A percentile compares a stretch with the other conserved stretches of the same genome.
Evolutionary conservation across 1,140 invertebrate species (phyloP).

Genomic region (Drosophila lini): DNA sequence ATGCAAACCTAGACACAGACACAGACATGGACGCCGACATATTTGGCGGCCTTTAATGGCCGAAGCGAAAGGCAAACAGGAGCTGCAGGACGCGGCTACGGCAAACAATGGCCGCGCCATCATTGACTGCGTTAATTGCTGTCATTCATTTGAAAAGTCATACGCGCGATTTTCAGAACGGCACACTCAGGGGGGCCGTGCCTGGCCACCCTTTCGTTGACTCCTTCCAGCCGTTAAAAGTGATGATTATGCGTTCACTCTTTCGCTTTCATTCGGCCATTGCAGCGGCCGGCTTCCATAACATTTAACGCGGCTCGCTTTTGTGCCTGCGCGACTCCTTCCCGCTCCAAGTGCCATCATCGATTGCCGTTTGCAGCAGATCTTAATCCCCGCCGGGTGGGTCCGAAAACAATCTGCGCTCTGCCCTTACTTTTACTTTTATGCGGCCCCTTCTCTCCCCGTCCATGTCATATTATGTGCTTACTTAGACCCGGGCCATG

Average conservation of each 20-base stretch:
- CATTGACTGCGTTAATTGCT: conserved; percentile 82
- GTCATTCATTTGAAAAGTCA: conserved; percentile 82
- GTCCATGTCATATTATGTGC: conserved; percentile 67
- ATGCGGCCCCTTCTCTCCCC: conserved; percentile 15
- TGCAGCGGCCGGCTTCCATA: conserved; percentile 32
- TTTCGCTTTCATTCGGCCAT: conserved; percentile 59
- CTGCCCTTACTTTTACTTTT: conserved; percentile 49
- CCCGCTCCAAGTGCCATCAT: conserved; percentile 35
- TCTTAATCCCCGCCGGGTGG: conserved; percentile 59
- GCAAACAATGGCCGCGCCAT: conserved; percentile 73
- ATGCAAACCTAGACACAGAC: conserved; percentile 9
- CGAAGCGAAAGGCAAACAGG: conserved; percentile 32
- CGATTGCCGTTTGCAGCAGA: conserved; percentile 40
- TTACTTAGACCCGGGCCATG: conserved; percentile 41
- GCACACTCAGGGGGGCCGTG: background rate
- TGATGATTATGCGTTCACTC: conserved; percentile 76
- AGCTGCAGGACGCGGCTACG: conserved; percentile 12
- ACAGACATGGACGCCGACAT: conserved; percentile 22
- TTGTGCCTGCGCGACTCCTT: conserved; percentile 26
- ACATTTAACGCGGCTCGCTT: conserved; percentile 52
- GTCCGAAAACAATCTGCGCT: conserved; percentile 55
- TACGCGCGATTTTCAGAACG: conserved; percentile 59
- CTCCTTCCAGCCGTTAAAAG: conserved; percentile 63
- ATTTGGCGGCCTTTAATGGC: conserved; percentile 69
- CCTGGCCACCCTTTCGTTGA: background rate